phyloP scores from a whole-genome alignment of 53 echinoderm and acorn worm species.

The Henricia sp. region DNA sequence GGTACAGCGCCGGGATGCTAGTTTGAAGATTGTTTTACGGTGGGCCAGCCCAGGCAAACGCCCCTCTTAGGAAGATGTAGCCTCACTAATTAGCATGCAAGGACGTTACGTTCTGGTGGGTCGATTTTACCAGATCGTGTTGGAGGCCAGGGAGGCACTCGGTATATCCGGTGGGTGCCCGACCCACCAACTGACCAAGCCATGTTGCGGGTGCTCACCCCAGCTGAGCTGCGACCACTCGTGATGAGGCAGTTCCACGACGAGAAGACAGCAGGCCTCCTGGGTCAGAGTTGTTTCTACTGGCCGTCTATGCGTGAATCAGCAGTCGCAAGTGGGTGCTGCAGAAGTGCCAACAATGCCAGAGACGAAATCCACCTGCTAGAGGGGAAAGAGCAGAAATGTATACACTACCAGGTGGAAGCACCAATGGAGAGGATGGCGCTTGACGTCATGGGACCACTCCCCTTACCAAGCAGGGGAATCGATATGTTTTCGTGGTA shows the following conservation, averaged over 20 bases:
- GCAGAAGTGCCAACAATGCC: conserved; percentile 3
- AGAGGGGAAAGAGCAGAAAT: not conserved
- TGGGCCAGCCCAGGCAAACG: no score
- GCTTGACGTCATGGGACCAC: not conserved
- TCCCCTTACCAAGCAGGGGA: not conserved
- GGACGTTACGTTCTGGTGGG: not conserved
- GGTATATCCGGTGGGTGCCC: not conserved
- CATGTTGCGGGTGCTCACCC: not conserved
- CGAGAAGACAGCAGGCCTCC: not conserved
- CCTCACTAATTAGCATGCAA: not conserved
- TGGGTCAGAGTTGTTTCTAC: not conserved
- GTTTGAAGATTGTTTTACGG: no score
- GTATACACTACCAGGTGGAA: no score
- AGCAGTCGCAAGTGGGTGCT: conserved; percentile 2
- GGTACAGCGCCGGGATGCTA: no score
- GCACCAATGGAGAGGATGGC: conserved; percentile 6
- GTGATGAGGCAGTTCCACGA: not conserved
- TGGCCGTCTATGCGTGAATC: not conserved
- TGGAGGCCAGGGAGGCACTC: not conserved
- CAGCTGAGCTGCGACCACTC: not conserved
- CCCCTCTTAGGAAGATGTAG: conserved; percentile 27
- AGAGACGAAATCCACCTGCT: conserved; percentile 2
- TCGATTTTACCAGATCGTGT: not conserved
- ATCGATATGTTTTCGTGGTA: not conserved
- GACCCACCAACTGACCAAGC: not conserved